phyloP scores from a whole-genome alignment of 2,113 vertebrate genomes.

The Gyps fulvus region DNA sequence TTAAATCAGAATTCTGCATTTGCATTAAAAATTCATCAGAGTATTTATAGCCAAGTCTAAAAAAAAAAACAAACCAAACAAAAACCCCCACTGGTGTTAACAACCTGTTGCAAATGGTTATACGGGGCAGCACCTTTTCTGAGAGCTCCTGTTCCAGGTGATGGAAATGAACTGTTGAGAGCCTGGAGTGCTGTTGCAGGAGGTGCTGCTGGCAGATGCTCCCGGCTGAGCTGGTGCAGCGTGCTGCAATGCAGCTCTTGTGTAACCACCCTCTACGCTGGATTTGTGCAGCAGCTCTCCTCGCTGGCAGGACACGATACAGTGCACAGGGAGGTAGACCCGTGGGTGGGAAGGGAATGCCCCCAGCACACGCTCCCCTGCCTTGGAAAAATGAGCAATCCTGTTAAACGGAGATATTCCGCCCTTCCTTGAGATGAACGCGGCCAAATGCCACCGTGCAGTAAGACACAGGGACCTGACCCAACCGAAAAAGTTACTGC shows the following conservation, averaged over 20 bases:
- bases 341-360: not conserved
- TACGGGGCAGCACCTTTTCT: not conserved
- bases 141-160: not conserved
- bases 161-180: not conserved
- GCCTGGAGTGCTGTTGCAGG: not conserved
- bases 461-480: not conserved
- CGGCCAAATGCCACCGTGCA: not conserved
- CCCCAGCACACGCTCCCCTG: not conserved
- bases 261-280: not conserved
- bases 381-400: too few relatives aligned
- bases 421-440: not conserved
- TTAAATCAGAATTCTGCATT: not conserved
- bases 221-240: not conserved
- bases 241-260: not conserved
- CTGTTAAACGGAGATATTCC: not conserved
- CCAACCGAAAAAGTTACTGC: not conserved
- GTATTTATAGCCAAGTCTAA: not conserved
- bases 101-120: not conserved
- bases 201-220: not conserved
- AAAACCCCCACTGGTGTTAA: not conserved
- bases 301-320: not conserved
- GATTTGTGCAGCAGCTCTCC: not conserved
- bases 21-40: constrained; percentile 6
- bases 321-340: not conserved
- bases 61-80: not conserved